These are phyloP conservation scores for Cranoglanis bouderius DNA, from an alignment of 2,113 vertebrate genomes.

Conservation along the genomic window DNA sequence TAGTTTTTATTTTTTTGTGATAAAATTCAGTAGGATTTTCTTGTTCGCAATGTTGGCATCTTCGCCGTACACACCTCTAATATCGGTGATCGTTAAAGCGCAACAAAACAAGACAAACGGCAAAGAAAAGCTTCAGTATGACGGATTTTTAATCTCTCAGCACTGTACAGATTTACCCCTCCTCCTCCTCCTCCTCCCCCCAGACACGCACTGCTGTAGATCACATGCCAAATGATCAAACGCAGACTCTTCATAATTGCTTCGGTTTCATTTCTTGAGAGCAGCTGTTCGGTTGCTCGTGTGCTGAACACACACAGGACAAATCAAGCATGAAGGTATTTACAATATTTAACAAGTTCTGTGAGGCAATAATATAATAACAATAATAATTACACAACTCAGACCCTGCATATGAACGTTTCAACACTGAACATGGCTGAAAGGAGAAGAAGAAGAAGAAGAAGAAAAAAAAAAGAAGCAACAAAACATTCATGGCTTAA, in stretches of 20 bases:
- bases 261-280: neutral
- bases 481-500: slow-evolving; percentile 65
- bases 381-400: slow-evolving; percentile 36
- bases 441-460: neutral
- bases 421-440: slow-evolving; percentile 38
- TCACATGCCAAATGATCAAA: neutral
- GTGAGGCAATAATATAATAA: neutral
- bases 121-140: neutral
- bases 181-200: neutral
- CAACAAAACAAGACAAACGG: no score
- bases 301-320: neutral
- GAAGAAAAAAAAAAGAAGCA: slow-evolving; percentile 10
- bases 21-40: no score
- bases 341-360: slow-evolving; percentile 61
- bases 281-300: neutral
- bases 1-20: no score
- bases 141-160: neutral
- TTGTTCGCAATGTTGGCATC: no score
- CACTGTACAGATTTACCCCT: neutral
- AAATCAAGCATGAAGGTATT: slow-evolving; percentile 55
- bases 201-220: no score
- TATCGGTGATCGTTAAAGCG: no score
- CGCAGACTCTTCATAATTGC: neutral
- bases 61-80: no score
- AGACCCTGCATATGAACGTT: slow-evolving; percentile 33